Base-by-base conservation (phyloP, 92 coral and sea anemone species). In the Heteractis magnifica region DNA sequence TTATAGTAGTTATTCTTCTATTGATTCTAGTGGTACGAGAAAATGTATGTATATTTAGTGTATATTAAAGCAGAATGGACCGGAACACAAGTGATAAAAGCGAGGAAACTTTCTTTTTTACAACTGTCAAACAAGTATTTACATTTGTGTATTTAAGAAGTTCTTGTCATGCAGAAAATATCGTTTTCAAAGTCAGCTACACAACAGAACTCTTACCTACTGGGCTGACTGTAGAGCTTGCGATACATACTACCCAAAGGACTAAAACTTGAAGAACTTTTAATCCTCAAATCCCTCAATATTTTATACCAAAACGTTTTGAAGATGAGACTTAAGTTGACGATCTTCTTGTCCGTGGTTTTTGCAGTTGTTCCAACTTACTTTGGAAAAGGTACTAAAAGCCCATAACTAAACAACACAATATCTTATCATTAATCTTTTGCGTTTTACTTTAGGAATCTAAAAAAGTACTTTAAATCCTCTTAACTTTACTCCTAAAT, bases 1-100 rank as follows among this genome's bases (percentile, higher is more conserved):
- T 68, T 68, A 26, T 68, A 10, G 48, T 26, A 10, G 48, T 26
- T 49, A 11, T 74, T 49, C 56, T 49, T 49, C 12, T 74, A 74
- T 74, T 74, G 56, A 74, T 49, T 74, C 16, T 74, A 15, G 20
- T 20, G 56, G 52, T 74, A 74, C 13, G 48, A 49, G 21, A 74
- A 55, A 49, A 49, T 14, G 11, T 56, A 5, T 78, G 81, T 78
- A 78, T 78, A 44, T 78, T 10, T 78, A 78, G 81, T 20, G 71
- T 62, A 78, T 58, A 78, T 78, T 78, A 78, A 58, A 56, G 12
- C 81, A 56, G 49, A 78, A 78, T 56, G 50, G 19, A 58, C 81
- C 81, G 81, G 81, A 78, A 78, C 44, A 78, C 34, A 8, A 19
- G 5, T 10, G 49, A 34, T 34, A 78, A 78, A 56, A 23, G 81